Conservation (phyloP, 2,888 invertebrate species). For the Holacanthella duospinosa region DNA sequence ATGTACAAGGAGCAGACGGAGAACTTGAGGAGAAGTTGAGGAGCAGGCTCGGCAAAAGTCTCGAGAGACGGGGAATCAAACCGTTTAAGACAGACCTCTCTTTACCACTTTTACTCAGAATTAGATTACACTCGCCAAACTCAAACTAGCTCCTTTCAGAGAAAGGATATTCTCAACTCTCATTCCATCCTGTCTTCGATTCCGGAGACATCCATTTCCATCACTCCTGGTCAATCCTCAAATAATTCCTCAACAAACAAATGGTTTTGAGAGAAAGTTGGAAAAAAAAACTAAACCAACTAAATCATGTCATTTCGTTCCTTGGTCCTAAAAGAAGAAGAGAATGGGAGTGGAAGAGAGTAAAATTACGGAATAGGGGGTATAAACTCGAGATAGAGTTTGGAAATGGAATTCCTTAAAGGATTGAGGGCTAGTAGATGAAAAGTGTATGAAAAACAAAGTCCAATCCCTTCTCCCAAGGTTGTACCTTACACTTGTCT, state of each 20-base stretch:
- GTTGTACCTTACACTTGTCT: too few species aligned
- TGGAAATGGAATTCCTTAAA: neutral
- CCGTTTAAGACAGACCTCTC: too few species aligned
- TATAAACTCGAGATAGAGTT: neutral
- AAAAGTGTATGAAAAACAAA: too few species aligned
- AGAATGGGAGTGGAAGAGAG: neutral
- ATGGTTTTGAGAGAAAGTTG: neutral
- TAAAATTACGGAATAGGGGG: neutral
- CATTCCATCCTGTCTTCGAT: too few species aligned
- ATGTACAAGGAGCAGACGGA: neutral
- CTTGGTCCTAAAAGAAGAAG: neutral
- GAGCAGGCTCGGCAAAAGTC: too few species aligned
- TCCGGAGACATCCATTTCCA: neutral
- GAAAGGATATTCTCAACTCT: too few species aligned
- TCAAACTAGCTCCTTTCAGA: too few species aligned
- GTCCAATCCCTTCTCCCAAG: too few species aligned
- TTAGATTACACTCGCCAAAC: too few species aligned
- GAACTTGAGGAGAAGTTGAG: neutral
- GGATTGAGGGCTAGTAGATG: neutral
- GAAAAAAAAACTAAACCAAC: neutral
- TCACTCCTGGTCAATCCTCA: neutral
- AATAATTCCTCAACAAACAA: neutral
- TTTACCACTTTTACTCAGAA: too few species aligned
- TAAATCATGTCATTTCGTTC: neutral
- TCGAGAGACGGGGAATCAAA: too few species aligned